These are phyloP conservation scores for Epizoanthus stellaris DNA, from an alignment of 92 coral and sea anemone genomes.

Conservation along the genomic window DNA sequence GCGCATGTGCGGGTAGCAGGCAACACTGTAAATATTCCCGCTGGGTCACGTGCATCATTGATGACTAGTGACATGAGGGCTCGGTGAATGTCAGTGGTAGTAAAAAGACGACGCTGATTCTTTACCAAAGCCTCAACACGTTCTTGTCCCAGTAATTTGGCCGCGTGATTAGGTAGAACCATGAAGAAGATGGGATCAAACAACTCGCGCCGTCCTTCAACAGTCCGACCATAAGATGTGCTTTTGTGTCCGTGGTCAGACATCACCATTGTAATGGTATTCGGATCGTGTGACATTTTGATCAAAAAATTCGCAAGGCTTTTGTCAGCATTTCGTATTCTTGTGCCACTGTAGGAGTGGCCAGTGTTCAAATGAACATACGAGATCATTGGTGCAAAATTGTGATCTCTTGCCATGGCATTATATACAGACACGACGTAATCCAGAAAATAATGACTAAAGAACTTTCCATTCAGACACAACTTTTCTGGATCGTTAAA, in stretches of 20 bases:
- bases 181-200: constrained; percentile 69
- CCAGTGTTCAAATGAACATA: too few species aligned
- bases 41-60: too few species aligned
- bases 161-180: constrained; percentile 66
- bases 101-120: constrained; percentile 66
- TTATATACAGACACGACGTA: too few species aligned
- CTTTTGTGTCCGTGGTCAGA: constrained; percentile 80
- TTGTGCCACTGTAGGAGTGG: too few species aligned
- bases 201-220: constrained; percentile 68
- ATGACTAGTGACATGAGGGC: constrained; percentile 54
- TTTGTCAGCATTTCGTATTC: too few species aligned
- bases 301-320: too few species aligned
- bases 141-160: constrained; percentile 54
- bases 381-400: too few species aligned
- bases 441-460: too few species aligned
- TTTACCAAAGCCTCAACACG: constrained; percentile 58
- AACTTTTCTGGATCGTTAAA: too few species aligned
- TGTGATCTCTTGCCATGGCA: too few species aligned
- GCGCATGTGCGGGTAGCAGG: constrained; percentile 49
- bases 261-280: constrained; percentile 66
- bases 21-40: neutral
- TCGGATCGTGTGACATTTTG: constrained; percentile 21
- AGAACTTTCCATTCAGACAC: too few species aligned
- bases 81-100: constrained; percentile 66
- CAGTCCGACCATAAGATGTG: constrained; percentile 57